Percentiles rank a stretch among this genome's conserved stretches.
Conservation (phyloP, 2,797 vertebrate genomes). For the Sebastes diaconus region DNA sequence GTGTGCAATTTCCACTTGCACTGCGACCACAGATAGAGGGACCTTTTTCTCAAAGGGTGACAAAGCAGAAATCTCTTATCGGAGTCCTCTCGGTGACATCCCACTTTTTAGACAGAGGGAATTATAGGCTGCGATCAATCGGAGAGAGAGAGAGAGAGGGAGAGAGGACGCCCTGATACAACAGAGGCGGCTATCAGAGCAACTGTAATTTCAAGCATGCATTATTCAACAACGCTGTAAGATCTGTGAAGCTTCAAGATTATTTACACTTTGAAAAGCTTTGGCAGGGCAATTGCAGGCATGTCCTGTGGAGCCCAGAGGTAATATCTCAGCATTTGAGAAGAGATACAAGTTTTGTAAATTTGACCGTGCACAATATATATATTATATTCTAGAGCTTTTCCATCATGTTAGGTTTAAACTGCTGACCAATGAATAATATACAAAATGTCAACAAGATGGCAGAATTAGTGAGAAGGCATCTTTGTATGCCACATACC, state of each 20-base stretch:
- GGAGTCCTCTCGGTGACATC: conserved; percentile 42
- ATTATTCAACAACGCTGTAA: conserved; percentile 76
- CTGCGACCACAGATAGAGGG: conserved; percentile 7
- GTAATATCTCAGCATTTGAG: conserved; percentile 54
- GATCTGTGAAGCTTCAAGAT: conserved; percentile 68
- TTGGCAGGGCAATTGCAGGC: conserved; percentile 62
- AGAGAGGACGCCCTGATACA: conserved; percentile 45
- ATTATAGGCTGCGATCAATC: conserved; percentile 68
- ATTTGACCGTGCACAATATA: conserved; percentile 29
- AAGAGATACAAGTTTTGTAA: conserved; percentile 40
- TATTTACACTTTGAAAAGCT: conserved; percentile 75
- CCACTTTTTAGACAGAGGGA: conserved; percentile 53
- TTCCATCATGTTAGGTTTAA: conserved; percentile 37
- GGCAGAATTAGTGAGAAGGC: not conserved
- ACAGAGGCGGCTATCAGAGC: conserved; percentile 55
- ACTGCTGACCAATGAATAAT: not conserved
- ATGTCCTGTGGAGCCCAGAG: conserved; percentile 46
- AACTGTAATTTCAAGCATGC: conserved; percentile 77
- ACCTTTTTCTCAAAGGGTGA: conserved; percentile 44
- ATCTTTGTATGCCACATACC: not conserved
- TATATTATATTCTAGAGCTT: not conserved
- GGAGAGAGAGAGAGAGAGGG: conserved; percentile 14
- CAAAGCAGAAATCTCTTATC: conserved; percentile 63
- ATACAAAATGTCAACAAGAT: not conserved
- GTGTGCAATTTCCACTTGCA: conserved; percentile 52